These are phyloP conservation scores for Andricus grossulariae DNA, from an alignment of 1,140 invertebrate species.

Conservation along the genomic window DNA sequence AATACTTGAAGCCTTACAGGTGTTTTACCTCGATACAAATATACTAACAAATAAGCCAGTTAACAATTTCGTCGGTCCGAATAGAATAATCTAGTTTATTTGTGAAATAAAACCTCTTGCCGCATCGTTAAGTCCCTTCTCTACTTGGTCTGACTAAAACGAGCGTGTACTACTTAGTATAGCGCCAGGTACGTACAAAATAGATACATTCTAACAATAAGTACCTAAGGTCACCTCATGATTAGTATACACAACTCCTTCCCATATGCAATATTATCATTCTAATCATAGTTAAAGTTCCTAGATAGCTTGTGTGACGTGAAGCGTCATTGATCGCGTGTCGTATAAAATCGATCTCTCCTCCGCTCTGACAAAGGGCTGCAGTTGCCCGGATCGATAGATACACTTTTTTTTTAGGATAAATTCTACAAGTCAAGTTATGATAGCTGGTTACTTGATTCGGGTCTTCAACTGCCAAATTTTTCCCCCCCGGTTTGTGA, in stretches of 20 bases:
- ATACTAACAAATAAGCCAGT: no score
- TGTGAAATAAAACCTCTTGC: not conserved
- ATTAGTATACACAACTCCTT: not conserved
- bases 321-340: conserved; percentile 26
- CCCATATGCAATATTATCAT: conserved; percentile 14
- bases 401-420: not conserved
- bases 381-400: conserved; percentile 12
- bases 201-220: not conserved
- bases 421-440: no score
- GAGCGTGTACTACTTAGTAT: conserved; percentile 3
- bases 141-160: conserved; percentile 23
- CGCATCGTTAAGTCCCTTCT: not conserved
- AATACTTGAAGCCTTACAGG: no score
- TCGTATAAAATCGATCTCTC: conserved; percentile 23
- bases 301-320: not conserved
- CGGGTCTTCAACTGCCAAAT: no score
- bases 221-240: not conserved
- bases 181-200: not conserved
- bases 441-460: no score
- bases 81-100: no score
- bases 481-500: no score
- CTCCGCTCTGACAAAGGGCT: not conserved
- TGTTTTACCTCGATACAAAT: no score
- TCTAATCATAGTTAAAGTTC: conserved; percentile 33
- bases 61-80: no score